Evolutionary conservation across 2,113 vertebrate species (phyloP), one percentile per base, ranked within the genome.

Genomic region (Pelobates fuscus): DNA sequence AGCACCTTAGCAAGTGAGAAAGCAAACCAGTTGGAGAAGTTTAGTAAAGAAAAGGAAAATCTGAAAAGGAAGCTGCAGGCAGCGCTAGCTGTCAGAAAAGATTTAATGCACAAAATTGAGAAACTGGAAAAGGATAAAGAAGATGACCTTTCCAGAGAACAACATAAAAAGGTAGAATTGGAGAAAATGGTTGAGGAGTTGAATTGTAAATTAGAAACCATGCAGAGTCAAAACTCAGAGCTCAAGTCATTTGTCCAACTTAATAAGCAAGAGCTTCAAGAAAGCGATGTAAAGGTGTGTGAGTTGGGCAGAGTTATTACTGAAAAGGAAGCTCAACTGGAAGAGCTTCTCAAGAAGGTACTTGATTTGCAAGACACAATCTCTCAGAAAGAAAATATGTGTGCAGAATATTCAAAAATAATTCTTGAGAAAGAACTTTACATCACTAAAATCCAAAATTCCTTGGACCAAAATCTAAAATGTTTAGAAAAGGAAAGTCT

Each of bases 11-110:
- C 81, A 8, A 83, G 79, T 41, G 86, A 88, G 62, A 91, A 88
- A 1, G 83, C 86, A 2, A 79, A 89, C 20, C 86, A 89, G 26
- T 69, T 92, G 3, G 82, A 83, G 21, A 88, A 86, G 58, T 52
- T 88, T 12, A 77, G 76, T 0, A 92, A 92, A 81, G 94, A 96
- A 49, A 94, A 90, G 80, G 94, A 94, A 1, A 85, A 81, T 0
- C 26, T 89, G 8, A 94, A 89, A 81, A 94, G 92, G 84, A 95
- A 96, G 70, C 89, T 95, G 61, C 94, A 96, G 52, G 95, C 92
- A 2, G 91, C 90, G 0, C 80, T 95, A 32, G 37, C 94, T 20
- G 32, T 94, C 11, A 89, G 94, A 26, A 93, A 93, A 77, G 93
- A 96, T 15, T 82, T 95, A 29, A 68, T 92, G 77, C 92, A 92